phyloP scores from a whole-genome alignment of 1,140 invertebrate species.

The Diachasma alloeum region DNA sequence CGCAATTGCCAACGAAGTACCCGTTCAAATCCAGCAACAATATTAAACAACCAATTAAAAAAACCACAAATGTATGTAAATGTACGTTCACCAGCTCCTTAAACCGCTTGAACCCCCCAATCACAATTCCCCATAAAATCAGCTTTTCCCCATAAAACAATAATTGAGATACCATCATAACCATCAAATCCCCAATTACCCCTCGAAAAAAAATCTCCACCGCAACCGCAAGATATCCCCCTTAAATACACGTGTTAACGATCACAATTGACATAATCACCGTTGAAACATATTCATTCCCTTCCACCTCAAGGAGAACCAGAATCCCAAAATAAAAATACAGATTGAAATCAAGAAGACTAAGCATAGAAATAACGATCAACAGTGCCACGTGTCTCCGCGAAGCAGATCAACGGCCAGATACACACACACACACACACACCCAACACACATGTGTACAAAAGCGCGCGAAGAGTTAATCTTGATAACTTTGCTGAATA shows the following conservation, averaged over 20 bases:
- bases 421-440: constrained; percentile 42
- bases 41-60: too few relatives aligned
- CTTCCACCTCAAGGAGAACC: neutral
- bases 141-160: too few relatives aligned
- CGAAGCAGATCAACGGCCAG: constrained; percentile 46
- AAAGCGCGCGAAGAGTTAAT: constrained; percentile 46
- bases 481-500: constrained; percentile 55
- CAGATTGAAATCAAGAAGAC: constrained; percentile 42
- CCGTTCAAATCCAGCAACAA: too few relatives aligned
- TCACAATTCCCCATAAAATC: too few relatives aligned
- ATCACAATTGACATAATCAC: neutral
- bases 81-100: too few relatives aligned
- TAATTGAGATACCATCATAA: too few relatives aligned
- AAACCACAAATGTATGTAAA: too few relatives aligned
- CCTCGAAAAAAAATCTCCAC: neutral
- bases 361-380: constrained; percentile 32
- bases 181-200: too few relatives aligned
- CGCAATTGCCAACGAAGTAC: too few relatives aligned
- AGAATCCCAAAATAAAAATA: constrained; percentile 47
- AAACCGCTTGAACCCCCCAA: too few relatives aligned
- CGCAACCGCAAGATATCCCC: neutral
- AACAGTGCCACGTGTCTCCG: constrained; percentile 43
- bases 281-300: constrained; percentile 10
- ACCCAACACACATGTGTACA: constrained; percentile 19
- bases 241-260: neutral